Evolutionary conservation across 2,888 invertebrate species (phyloP), one percentile per base, ranked within the genome.

Genomic region (Cheilosia soror): DNA sequence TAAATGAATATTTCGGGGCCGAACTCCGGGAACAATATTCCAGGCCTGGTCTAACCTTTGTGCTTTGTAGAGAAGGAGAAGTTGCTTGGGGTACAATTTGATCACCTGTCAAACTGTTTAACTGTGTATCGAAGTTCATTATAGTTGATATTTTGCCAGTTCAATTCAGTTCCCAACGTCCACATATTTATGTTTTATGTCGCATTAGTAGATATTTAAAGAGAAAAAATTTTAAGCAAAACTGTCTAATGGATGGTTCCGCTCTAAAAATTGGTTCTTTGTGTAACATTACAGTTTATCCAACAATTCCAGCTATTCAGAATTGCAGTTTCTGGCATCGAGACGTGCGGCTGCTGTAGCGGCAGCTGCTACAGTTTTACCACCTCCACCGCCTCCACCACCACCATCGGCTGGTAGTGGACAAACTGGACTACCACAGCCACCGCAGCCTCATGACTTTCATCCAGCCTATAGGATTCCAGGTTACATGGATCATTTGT

Each of bases 401-500:
- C 86, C 89, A 20, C 84, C 92, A 89, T 73, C 81, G 1, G 49
- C 73, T 15, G 62, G 69, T 58, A 51, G 25, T 49, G 86, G 73
- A 13, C 82, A 68, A 33, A 78, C 72, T 53, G 82, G 82, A 47
- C 25, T 86, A 27, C 57, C 73, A 6, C 86, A 93, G 90, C 93
- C 94, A 93, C 89, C 94, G 91, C 93, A 94, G 92, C 90, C 93
- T 92, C 91, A 92, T 90, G 92, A 92, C 49, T 92, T 92, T 87
- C 95, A 95, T 93, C 95, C 95, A 89, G 95, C 95, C 87, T 96
- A 95, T 91, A 94, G 96, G 92, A 94, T 96, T 90, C 94, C 94
- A 87, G 95, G 95, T 90, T 96, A 96, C 93, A 95, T 96, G 95
- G 96, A 96, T 93, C 96, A 96, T 92, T 93, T 96, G 88, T 96